Evolutionary conservation across 2,888 invertebrate genomes (phyloP), one percentile per base, ranked within the genome.

Genomic region (Herminia tarsipennalis): DNA sequence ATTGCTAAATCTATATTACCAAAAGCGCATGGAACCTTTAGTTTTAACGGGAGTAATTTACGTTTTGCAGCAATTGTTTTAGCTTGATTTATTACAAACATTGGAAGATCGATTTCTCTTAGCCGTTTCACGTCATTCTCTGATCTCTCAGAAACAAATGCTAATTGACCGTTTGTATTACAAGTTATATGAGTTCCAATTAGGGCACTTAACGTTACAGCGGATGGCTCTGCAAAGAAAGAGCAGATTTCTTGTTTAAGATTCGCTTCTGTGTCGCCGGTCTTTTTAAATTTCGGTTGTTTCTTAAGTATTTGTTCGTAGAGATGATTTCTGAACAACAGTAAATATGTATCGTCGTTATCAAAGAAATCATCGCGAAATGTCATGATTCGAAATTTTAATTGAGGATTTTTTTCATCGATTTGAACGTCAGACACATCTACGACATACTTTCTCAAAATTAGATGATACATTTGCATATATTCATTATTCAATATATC

Each of bases 1-100:
- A 44, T 44, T 14, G 25, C n/a, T 13, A 44, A 17, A 25, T 64
- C 59, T n/a, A 16, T 28, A 16, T 63, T 64, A 3, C 63, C 63
- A 12, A 64, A 63, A 1, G 40, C 8, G 9, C 21, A 4, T 0
- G 59, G 63, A 0, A 63, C 49, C 37, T 48, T 59, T 2, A 56
- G 35, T 6, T 20, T 1, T 3, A 12, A 3, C 4, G 8, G n/a
- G 1, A n/a, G 4, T 16, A 44, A 13, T 5, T 37, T 16, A 2
- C 21, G 2, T 16, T 10, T 32, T 20, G 25, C 44, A 1, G 14
- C 27, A 1, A 13, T 25, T 8, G 13, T 8, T 10, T 14, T 2
- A n/a, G 33, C 18, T 20, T 40, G 14, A 2, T 32, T 20, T 16
- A 40, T 13, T 10, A 8, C 9, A 1, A 3, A 0, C 12, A 10